Percentiles rank a stretch among this genome's conserved stretches.
phyloP scores from a whole-genome alignment of 1,140 invertebrate species.

The Cheumatopsyche charites region DNA sequence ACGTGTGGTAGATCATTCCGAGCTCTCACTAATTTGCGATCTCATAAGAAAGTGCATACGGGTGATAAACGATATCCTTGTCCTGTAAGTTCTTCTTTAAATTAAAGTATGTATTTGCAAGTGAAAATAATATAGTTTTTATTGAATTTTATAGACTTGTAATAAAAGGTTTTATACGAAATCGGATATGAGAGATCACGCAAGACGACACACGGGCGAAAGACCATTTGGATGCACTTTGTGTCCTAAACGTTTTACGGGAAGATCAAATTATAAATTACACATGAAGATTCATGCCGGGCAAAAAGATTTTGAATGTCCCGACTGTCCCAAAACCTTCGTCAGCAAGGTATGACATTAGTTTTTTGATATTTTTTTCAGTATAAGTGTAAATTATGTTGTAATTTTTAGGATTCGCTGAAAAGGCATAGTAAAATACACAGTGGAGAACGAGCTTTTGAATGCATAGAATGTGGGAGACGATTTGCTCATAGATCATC shows the following conservation, averaged over 20 bases:
- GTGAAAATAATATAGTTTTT: neutral
- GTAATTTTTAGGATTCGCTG: conserved; percentile 42
- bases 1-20: conserved; percentile 42
- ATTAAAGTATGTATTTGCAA: neutral
- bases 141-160: conserved; percentile 38
- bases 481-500: conserved; percentile 42
- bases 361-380: conserved; percentile 6
- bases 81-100: conserved; percentile 17
- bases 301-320: conserved; percentile 43
- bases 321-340: conserved; percentile 43
- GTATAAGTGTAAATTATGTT: neutral
- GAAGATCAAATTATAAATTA: conserved; percentile 35
- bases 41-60: conserved; percentile 42
- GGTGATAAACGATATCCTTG: conserved; percentile 42
- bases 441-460: conserved; percentile 40
- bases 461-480: conserved; percentile 42
- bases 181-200: conserved; percentile 44
- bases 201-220: conserved; percentile 74
- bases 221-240: conserved; percentile 82
- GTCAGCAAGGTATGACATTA: conserved; percentile 41
- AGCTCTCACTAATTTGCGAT: conserved; percentile 40
- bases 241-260: conserved; percentile 80
- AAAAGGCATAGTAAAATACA: conserved; percentile 35
- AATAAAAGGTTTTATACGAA: conserved; percentile 46
- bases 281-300: conserved; percentile 46